These are phyloP conservation scores for Tychaedon coryphoeus DNA, from an alignment of 2,113 vertebrate species.

Conservation along the genomic window DNA sequence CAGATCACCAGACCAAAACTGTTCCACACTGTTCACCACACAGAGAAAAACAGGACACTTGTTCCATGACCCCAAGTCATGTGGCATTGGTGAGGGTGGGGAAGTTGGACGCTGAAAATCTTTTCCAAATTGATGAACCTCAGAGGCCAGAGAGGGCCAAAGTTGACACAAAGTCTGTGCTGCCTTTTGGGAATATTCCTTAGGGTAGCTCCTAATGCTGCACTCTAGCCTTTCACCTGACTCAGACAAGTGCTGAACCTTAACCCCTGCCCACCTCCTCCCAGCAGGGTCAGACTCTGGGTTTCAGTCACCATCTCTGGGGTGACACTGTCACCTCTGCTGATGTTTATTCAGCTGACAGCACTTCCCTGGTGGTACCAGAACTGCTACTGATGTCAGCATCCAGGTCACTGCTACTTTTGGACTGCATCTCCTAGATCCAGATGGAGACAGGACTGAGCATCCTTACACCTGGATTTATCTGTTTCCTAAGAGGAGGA, in stretches of 20 bases:
- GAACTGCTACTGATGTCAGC: neutral
- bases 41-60: neutral
- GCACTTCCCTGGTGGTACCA: neutral
- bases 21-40: neutral
- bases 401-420: neutral
- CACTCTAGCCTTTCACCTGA: neutral
- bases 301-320: neutral
- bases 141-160: neutral
- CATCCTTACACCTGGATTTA: neutral
- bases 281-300: neutral
- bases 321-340: neutral
- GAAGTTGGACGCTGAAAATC: neutral
- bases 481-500: neutral
- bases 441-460: neutral
- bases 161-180: neutral
- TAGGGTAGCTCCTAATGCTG: neutral
- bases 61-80: fast-evolving
- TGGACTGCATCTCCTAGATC: neutral
- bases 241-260: neutral
- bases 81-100: neutral
- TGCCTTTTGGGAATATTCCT: neutral
- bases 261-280: neutral
- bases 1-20: neutral
- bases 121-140: neutral
- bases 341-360: neutral